These are phyloP conservation scores for Cheilosia scutellata DNA, from an alignment of 2,888 invertebrate species.

Conservation along the genomic window DNA sequence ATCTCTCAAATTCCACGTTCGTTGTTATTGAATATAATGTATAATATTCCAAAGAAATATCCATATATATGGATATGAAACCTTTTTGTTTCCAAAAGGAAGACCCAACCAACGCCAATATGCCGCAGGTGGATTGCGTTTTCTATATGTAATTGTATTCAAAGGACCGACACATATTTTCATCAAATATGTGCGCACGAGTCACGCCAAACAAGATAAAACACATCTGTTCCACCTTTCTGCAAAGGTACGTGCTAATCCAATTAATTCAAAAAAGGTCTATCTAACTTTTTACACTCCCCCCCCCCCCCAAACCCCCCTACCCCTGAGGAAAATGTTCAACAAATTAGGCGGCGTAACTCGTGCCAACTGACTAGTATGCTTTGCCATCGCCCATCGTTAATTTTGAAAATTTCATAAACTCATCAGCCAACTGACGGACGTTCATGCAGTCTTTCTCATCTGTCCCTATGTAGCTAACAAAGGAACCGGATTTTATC, in stretches of 20 bases:
- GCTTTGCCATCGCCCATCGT: not conserved
- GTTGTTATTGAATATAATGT: no score
- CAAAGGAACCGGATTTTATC: slow-evolving; percentile 19
- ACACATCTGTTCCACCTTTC: slow-evolving; percentile 24
- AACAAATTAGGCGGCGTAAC: slow-evolving; percentile 1
- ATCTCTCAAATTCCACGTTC: no score
- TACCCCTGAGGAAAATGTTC: not conserved
- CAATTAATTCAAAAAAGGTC: slow-evolving; percentile 24
- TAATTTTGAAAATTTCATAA: slow-evolving; percentile 18
- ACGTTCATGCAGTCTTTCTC: not conserved
- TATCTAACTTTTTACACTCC: not conserved
- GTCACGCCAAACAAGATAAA: slow-evolving; percentile 9
- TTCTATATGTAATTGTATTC: no score
- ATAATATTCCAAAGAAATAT: no score
- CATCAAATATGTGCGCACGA: not conserved
- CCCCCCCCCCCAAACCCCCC: not conserved
- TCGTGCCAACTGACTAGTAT: slow-evolving; percentile 11
- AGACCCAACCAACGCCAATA: not conserved
- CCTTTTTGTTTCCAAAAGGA: no score
- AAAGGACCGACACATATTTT: not conserved
- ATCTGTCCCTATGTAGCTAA: not conserved
- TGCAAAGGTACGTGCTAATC: slow-evolving; percentile 6
- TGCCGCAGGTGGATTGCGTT: not conserved
- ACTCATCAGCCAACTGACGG: slow-evolving; percentile 31
- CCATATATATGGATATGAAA: no score